A percentile compares a stretch with the other conserved stretches of the same genome.
Evolutionary conservation across 1,140 invertebrate species (phyloP).

Genomic region (Drosophila parabipectinata): DNA sequence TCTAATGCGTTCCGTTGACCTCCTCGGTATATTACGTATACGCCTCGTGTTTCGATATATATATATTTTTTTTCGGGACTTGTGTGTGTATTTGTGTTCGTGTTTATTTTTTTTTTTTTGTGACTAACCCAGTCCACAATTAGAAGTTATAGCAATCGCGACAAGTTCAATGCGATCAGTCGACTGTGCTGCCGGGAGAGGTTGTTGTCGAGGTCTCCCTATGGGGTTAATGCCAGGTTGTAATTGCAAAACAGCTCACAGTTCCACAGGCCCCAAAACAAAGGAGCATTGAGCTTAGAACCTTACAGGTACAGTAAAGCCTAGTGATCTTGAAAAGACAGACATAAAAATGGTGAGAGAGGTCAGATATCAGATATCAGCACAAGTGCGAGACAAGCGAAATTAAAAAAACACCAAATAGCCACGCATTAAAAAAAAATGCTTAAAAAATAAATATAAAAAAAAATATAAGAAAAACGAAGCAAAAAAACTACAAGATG

Average conservation of each 20-base stretch:
- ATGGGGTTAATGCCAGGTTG: constrained; percentile 43
- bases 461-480: constrained; percentile 14
- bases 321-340: constrained; percentile 29
- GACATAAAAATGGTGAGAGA: constrained; percentile 16
- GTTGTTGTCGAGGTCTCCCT: constrained; percentile 51
- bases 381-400: constrained; percentile 63
- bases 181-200: constrained; percentile 7
- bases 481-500: constrained; percentile 30
- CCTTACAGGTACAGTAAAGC: neutral
- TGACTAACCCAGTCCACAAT: constrained; percentile 67
- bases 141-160: constrained; percentile 60
- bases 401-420: constrained; percentile 66
- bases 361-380: constrained; percentile 15
- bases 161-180: constrained; percentile 57
- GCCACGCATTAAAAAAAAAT: constrained; percentile 46
- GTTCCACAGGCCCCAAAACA: neutral
- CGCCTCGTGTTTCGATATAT: constrained; percentile 10
- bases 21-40: constrained; percentile 41
- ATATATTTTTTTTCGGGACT: constrained; percentile 13
- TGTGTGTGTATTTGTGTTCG: constrained; percentile 14
- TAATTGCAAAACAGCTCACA: constrained; percentile 32
- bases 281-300: neutral
- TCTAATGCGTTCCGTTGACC: constrained; percentile 40
- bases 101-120: constrained; percentile 14
- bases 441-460: constrained; percentile 33